Conservation (phyloP, 1,140 invertebrate genomes). For the Megalopta genalis region DNA sequence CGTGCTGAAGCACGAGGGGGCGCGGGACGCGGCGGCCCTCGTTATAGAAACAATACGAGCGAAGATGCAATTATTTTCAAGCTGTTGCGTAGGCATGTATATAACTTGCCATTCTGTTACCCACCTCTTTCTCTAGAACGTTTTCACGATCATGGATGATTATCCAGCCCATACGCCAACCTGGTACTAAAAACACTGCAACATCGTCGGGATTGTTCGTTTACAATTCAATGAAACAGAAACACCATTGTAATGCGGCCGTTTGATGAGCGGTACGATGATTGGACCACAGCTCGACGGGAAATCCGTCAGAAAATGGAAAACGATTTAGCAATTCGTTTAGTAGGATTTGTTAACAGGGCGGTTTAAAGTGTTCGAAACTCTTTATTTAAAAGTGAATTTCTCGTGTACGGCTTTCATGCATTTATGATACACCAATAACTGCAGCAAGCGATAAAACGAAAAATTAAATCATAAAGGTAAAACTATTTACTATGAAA, state of each 20-base stretch:
- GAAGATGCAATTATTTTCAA: slow-evolving; percentile 60
- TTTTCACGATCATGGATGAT: slow-evolving; percentile 93
- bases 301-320: background rate
- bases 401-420: background rate
- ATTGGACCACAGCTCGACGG: too few relatives aligned
- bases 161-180: slow-evolving; percentile 99
- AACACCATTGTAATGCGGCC: background rate
- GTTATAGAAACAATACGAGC: slow-evolving; percentile 54
- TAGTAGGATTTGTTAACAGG: background rate
- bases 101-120: slow-evolving; percentile 41
- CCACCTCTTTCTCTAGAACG: slow-evolving; percentile 84
- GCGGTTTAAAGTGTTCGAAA: background rate
- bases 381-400: background rate
- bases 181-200: slow-evolving; percentile 93
- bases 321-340: background rate
- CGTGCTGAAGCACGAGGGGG: slow-evolving; percentile 20
- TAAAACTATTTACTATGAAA: too few relatives aligned
- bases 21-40: slow-evolving; percentile 37
- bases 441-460: too few relatives aligned
- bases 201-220: background rate
- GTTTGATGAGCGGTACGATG: background rate
- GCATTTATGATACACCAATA: background rate
- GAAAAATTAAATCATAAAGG: too few relatives aligned
- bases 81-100: slow-evolving; percentile 27
- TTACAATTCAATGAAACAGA: background rate